Evolutionary conservation across 2,888 invertebrate genomes (phyloP).

Genomic region (Callimorpha dominula): DNA sequence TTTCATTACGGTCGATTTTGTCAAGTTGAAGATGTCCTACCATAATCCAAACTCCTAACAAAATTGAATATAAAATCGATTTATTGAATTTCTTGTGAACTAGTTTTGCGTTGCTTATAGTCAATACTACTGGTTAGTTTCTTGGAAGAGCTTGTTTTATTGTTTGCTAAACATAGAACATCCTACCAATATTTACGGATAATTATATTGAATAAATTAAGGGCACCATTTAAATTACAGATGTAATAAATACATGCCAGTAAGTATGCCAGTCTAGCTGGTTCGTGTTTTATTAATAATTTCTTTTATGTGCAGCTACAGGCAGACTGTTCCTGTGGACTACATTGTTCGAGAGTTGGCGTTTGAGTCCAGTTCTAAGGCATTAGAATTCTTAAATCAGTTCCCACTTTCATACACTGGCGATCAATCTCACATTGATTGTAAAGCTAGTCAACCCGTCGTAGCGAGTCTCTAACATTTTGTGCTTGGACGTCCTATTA

Average conservation of each 20-base stretch:
- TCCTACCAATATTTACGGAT: not conserved
- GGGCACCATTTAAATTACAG: slow-evolving; percentile 20
- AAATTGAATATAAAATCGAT: not conserved
- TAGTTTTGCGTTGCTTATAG: not conserved
- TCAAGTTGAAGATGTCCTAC: not conserved
- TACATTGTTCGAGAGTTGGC: slow-evolving; percentile 96
- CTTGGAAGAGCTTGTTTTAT: not conserved
- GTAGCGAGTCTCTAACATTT: slow-evolving; percentile 86
- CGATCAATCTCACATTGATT: slow-evolving; percentile 93
- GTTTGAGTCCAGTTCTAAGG: slow-evolving; percentile 94
- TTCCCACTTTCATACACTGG: slow-evolving; percentile 92
- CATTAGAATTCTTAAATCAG: slow-evolving; percentile 95
- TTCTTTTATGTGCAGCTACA: slow-evolving; percentile 93
- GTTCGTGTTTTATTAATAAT: slow-evolving; percentile 75
- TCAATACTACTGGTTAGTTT: not conserved
- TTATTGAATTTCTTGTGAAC: not conserved
- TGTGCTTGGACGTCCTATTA: slow-evolving; percentile 66
- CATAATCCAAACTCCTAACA: not conserved
- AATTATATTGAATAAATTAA: not conserved
- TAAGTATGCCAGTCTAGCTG: slow-evolving; percentile 67
- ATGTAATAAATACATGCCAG: slow-evolving; percentile 1
- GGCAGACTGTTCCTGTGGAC: slow-evolving; percentile 95
- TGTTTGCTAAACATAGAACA: not conserved
- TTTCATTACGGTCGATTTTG: not conserved
- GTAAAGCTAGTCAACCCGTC: slow-evolving; percentile 92